Percentiles rank a stretch among this genome's conserved stretches.
Evolutionary conservation across 2,888 invertebrate genomes (phyloP).

Genomic region (Phortica magna): DNA sequence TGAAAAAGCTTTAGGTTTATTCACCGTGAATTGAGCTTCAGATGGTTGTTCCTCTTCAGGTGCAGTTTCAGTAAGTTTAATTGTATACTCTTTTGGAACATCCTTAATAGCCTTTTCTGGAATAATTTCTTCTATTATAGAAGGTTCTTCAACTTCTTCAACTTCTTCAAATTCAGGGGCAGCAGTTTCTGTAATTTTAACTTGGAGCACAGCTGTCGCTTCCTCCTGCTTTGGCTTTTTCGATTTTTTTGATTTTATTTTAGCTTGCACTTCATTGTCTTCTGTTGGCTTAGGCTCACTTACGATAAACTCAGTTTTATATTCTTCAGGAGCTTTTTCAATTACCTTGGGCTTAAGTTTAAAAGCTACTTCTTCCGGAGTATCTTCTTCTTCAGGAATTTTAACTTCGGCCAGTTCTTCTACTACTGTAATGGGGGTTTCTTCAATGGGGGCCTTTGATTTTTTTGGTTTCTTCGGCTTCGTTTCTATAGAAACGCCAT

Average conservation of each 20-base stretch:
- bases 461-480: slow-evolving; percentile 62
- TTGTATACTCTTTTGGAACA: slow-evolving; percentile 36
- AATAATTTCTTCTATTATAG: slow-evolving; percentile 42
- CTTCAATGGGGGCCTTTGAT: slow-evolving; percentile 44
- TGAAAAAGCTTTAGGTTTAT: slow-evolving; percentile 55
- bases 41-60: slow-evolving; percentile 52
- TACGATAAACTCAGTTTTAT: slow-evolving; percentile 65
- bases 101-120: slow-evolving; percentile 53
- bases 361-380: slow-evolving; percentile 47
- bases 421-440: slow-evolving; percentile 45
- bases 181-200: slow-evolving; percentile 66
- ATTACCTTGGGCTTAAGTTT: slow-evolving; percentile 50
- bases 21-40: slow-evolving; percentile 60
- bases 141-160: slow-evolving; percentile 51
- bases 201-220: slow-evolving; percentile 61
- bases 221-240: slow-evolving; percentile 65
- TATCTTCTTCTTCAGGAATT: slow-evolving; percentile 47
- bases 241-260: slow-evolving; percentile 65
- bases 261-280: slow-evolving; percentile 60
- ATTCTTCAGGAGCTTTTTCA: slow-evolving; percentile 59
- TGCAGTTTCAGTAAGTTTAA: slow-evolving; percentile 41
- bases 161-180: slow-evolving; percentile 39
- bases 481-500: slow-evolving; percentile 52
- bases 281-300: slow-evolving; percentile 65
- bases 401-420: slow-evolving; percentile 46